Conservation (phyloP, 1,140 invertebrate genomes). For the Papilio polyxenes region DNA sequence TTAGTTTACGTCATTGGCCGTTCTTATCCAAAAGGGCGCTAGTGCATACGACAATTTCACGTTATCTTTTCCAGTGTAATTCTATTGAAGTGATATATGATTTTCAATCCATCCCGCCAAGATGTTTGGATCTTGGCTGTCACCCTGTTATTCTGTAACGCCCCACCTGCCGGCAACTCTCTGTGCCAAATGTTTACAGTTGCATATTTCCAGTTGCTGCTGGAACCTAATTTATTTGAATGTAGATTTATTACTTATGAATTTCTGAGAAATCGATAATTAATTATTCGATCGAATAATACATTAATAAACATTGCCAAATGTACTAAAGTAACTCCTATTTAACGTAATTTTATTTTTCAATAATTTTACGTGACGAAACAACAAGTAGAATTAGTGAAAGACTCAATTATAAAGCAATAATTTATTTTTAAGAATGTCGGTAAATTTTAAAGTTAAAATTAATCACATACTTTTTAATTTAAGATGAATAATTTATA, state of each 20-base stretch:
- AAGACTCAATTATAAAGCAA: neutral
- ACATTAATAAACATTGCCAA: neutral
- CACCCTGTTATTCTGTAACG: conserved; percentile 25
- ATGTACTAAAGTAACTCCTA: neutral
- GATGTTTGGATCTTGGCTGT: conserved; percentile 24
- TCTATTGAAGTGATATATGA: neutral
- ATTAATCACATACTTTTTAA: neutral
- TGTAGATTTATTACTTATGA: neutral
- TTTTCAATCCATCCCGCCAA: conserved; percentile 9
- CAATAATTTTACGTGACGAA: neutral
- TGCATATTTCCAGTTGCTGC: conserved; percentile 20
- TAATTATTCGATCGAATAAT: neutral
- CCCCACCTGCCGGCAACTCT: conserved; percentile 22
- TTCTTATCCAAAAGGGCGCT: neutral
- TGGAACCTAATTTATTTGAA: conserved; percentile 23
- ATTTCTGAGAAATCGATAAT: conserved; percentile 22
- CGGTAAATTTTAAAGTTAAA: neutral
- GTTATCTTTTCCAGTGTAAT: neutral
- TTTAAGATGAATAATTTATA: neutral
- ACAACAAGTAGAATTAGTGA: neutral
- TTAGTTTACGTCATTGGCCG: neutral
- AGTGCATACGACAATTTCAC: neutral
- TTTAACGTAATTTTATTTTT: neutral
- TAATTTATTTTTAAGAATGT: neutral
- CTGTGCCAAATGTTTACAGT: neutral